Evolutionary conservation across 2,888 invertebrate genomes (phyloP).

Genomic region (Pocota personata): DNA sequence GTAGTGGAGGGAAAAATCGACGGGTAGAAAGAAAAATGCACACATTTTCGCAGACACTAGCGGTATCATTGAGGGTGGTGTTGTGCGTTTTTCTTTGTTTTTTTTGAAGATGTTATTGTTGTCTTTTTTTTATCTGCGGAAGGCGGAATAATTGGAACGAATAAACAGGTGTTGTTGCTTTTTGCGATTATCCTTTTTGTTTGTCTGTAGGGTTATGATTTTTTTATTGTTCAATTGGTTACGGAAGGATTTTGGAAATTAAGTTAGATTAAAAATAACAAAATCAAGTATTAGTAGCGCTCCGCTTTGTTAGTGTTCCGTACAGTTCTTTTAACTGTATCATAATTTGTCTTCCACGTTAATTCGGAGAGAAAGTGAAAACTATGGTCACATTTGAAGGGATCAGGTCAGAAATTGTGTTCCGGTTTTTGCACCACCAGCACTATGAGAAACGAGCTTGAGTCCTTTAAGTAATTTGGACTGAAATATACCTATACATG

Average conservation of each 20-base stretch:
- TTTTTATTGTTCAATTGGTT: constrained; percentile 41
- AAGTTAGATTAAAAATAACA: constrained; percentile 2
- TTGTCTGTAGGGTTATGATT: constrained; percentile 5
- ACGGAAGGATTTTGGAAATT: not conserved
- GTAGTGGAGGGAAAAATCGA: not conserved
- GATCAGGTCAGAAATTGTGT: too few species aligned
- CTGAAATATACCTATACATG: too few species aligned
- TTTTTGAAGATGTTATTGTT: constrained; percentile 23
- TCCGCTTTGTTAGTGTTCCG: too few species aligned
- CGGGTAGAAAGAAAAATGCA: not conserved
- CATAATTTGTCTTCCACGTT: too few species aligned
- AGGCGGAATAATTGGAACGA: constrained; percentile 51
- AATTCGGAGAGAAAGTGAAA: too few species aligned
- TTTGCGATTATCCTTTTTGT: constrained; percentile 36
- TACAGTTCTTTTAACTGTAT: too few species aligned
- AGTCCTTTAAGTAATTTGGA: too few species aligned
- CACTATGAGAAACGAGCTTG: too few species aligned
- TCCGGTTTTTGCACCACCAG: too few species aligned
- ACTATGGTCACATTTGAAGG: too few species aligned
- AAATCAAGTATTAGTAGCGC: not conserved
- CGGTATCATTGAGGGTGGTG: constrained; percentile 17
- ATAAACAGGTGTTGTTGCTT: constrained; percentile 59
- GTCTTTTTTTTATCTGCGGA: not conserved
- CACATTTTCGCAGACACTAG: constrained; percentile 19
- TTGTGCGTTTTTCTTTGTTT: constrained; percentile 12